These are phyloP conservation scores for Prunella fulvescens DNA, from an alignment of 2,113 vertebrate genomes.

Conservation along the genomic window DNA sequence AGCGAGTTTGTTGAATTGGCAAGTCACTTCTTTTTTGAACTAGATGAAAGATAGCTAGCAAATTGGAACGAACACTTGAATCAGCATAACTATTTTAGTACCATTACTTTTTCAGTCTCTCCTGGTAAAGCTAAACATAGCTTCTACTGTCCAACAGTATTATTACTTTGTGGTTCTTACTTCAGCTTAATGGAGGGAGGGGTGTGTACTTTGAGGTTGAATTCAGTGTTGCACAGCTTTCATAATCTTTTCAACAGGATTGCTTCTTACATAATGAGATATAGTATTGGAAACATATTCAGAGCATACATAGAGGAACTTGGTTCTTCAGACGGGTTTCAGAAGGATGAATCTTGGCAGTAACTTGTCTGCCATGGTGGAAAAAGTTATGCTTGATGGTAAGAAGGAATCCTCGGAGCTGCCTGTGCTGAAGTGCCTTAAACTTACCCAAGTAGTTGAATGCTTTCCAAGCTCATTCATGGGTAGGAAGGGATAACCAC, in stretches of 20 bases:
- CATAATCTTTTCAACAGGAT: not conserved
- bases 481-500: not conserved
- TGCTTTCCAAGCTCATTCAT: not conserved
- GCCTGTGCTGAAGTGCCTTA: not conserved
- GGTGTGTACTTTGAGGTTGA: not conserved
- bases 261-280: not conserved
- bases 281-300: not conserved
- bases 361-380: not conserved
- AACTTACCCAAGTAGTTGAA: not conserved
- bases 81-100: not conserved
- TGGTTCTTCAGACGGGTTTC: not conserved
- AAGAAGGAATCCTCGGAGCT: not conserved
- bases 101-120: not conserved
- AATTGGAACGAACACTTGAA: not conserved
- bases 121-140: not conserved
- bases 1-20: not conserved
- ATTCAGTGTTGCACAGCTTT: not conserved
- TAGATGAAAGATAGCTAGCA: not conserved
- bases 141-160: not conserved
- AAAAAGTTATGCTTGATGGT: conserved; percentile 1
- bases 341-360: not conserved
- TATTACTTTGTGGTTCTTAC: not conserved
- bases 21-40: not conserved
- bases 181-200: not conserved
- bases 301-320: not conserved